Conservation (phyloP, 2,888 invertebrate species). For the Drosophila anceps region DNA sequence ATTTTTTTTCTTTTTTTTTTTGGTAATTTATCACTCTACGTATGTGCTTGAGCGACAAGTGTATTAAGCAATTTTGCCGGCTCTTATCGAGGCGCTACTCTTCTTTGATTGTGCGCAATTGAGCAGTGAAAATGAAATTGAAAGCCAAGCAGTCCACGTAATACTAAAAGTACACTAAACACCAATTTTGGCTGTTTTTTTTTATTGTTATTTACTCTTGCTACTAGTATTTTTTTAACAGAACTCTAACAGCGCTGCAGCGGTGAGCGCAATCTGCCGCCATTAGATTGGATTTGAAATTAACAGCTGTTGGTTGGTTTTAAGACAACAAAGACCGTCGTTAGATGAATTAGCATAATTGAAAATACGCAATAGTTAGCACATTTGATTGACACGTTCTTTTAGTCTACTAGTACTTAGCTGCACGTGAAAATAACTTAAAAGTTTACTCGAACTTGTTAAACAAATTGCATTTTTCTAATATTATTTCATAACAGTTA, state of each 20-base stretch:
- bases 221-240: constrained; percentile 43
- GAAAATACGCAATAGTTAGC: background rate
- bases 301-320: constrained; percentile 3
- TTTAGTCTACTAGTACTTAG: background rate
- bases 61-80: constrained; percentile 29
- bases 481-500: background rate
- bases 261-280: no score
- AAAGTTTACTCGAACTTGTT: background rate
- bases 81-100: constrained; percentile 36
- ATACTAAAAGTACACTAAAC: constrained; percentile 6
- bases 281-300: constrained; percentile 11
- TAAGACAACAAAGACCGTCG: background rate
- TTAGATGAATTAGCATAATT: background rate
- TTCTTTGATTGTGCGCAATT: constrained; percentile 28
- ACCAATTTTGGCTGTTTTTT: constrained; percentile 8
- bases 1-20: constrained; percentile 33
- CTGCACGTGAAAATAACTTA: background rate
- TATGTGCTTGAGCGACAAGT: constrained; percentile 18
- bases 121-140: constrained; percentile 29
- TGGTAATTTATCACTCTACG: constrained; percentile 13
- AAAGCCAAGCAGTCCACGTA: constrained; percentile 44
- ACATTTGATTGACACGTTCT: background rate
- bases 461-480: no score
- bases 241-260: constrained; percentile 7
- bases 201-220: constrained; percentile 3